Conservation (phyloP, 2,113 vertebrate species). For the Aplodontia rufa region DNA sequence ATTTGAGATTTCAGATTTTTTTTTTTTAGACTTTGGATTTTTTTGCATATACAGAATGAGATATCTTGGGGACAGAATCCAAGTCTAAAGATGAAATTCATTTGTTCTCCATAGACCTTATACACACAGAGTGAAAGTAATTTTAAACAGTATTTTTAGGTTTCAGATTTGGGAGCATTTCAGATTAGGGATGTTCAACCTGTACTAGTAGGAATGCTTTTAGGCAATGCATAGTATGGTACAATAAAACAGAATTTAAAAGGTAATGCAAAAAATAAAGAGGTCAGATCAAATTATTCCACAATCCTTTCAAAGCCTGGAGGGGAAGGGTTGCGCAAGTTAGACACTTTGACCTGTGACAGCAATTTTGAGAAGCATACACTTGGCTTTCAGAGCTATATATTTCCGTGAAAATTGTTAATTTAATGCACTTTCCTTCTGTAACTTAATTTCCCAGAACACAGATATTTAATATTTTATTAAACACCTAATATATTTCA, state of each 20-base stretch:
- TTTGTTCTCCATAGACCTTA: background rate
- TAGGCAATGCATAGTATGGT: background rate
- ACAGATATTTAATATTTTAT: background rate
- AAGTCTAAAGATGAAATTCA: background rate
- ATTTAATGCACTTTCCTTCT: background rate
- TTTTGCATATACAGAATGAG: background rate
- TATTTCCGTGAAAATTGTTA: background rate
- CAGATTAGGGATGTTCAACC: background rate
- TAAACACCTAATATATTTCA: background rate
- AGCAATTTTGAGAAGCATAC: background rate
- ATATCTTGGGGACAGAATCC: background rate
- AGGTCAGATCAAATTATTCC: background rate
- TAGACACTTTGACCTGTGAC: background rate
- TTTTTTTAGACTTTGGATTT: background rate
- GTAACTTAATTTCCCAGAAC: background rate
- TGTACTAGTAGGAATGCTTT: background rate
- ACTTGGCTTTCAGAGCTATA: background rate
- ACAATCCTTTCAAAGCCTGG: background rate
- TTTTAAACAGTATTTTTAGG: background rate
- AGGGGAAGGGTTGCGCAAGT: background rate
- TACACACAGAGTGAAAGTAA: background rate
- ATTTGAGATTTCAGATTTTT: background rate
- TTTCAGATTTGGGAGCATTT: background rate
- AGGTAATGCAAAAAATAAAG: slow-evolving; percentile 8
- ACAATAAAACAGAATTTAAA: background rate